phyloP scores from a whole-genome alignment of 2,113 vertebrate genomes.

The Merops nubicus region DNA sequence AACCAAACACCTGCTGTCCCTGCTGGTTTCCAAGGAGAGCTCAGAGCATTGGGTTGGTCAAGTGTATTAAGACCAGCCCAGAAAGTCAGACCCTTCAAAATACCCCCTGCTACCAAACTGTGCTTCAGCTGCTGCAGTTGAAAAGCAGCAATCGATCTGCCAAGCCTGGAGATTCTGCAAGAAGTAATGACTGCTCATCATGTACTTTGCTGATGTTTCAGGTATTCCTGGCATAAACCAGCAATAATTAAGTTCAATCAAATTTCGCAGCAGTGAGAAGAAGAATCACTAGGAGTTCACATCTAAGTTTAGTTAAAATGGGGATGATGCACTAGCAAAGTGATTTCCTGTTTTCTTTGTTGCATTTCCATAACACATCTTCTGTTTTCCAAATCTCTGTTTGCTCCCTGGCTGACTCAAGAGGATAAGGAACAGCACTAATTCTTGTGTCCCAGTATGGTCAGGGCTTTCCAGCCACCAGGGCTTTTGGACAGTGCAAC shows the following conservation, averaged over 20 bases:
- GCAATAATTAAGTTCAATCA: background rate
- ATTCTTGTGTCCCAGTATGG: background rate
- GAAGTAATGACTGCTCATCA: background rate
- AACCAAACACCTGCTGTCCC: background rate
- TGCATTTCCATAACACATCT: background rate
- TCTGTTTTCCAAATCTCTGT: background rate
- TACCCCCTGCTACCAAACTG: background rate
- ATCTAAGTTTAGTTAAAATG: background rate
- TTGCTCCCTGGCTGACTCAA: background rate
- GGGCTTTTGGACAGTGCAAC: background rate
- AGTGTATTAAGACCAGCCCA: background rate
- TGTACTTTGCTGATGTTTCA: background rate
- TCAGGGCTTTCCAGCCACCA: background rate
- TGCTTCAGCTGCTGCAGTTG: background rate
- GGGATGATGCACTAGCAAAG: background rate
- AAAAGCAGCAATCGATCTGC: background rate
- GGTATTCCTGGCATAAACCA: background rate
- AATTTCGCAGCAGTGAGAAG: background rate
- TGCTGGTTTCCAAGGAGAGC: background rate
- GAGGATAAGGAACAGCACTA: background rate
- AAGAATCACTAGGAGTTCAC: background rate
- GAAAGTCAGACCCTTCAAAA: background rate
- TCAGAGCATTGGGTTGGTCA: background rate
- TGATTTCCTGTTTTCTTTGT: background rate
- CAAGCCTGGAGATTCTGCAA: background rate